Conservation (phyloP, 1,140 invertebrate species). For the Macrocentrus cingulum region DNA sequence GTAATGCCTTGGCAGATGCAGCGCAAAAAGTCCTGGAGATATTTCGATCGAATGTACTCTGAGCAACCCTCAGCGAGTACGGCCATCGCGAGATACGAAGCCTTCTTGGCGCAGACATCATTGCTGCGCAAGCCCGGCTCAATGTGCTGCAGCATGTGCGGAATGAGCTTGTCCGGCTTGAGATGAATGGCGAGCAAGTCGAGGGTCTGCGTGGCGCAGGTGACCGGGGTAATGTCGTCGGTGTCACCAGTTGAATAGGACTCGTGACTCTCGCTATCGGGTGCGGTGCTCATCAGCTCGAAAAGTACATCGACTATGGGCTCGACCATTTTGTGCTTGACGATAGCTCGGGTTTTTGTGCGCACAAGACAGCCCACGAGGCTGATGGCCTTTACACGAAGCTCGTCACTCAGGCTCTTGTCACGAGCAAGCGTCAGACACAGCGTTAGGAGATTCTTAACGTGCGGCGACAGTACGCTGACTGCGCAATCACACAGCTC, state of each 20-base stretch:
- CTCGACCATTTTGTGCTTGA: constrained; percentile 73
- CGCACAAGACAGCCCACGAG: constrained; percentile 68
- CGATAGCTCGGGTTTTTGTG: constrained; percentile 73
- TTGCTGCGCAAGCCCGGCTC: constrained; percentile 65
- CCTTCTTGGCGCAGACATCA: constrained; percentile 67
- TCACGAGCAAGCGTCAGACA: constrained; percentile 67
- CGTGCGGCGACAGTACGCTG: constrained; percentile 65
- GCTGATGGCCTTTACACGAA: constrained; percentile 69
- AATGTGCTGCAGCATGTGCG: constrained; percentile 65
- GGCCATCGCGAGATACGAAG: constrained; percentile 73
- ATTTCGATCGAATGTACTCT: constrained; percentile 73
- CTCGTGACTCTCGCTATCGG: constrained; percentile 65
- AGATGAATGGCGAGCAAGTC: constrained; percentile 77
- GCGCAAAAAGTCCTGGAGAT: constrained; percentile 69
- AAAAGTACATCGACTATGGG: constrained; percentile 73
- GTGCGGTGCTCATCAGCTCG: constrained; percentile 65
- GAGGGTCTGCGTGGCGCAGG: constrained; percentile 72
- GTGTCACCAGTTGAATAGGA: constrained; percentile 65
- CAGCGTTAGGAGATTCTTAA: constrained; percentile 68
- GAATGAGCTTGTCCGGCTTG: constrained; percentile 76
- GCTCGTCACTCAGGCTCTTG: constrained; percentile 58
- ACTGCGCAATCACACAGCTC: constrained; percentile 71
- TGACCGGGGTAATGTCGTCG: constrained; percentile 64
- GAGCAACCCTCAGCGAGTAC: constrained; percentile 80
- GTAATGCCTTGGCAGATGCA: constrained; percentile 72